A percentile compares a stretch with the other conserved stretches of the same genome.
Conservation (phyloP, 2,797 vertebrate species). For the Mionectes olivaceus region DNA sequence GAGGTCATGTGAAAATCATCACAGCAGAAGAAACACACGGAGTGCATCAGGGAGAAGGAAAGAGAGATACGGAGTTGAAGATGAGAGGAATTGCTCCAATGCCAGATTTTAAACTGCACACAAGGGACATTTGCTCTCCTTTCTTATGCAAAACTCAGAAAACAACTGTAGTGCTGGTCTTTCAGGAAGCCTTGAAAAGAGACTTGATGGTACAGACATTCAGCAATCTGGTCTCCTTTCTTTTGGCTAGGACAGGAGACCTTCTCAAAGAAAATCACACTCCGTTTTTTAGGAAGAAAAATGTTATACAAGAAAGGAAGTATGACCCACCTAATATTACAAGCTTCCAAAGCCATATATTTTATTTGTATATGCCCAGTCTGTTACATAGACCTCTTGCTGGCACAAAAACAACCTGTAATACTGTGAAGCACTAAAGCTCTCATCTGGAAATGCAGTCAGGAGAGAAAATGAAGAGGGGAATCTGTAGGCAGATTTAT, state of each 20-base stretch:
- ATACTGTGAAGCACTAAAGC: background rate
- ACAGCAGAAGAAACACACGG: background rate
- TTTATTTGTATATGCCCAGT: background rate
- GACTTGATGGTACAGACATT: background rate
- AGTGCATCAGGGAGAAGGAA: background rate
- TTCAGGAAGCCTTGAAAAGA: background rate
- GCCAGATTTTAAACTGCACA: background rate
- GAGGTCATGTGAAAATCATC: background rate
- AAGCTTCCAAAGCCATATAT: background rate
- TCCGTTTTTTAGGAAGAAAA: background rate
- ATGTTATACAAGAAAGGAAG: background rate
- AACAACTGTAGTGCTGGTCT: background rate
- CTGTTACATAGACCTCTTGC: background rate
- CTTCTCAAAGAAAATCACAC: background rate
- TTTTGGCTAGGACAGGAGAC: background rate
- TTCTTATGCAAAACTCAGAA: background rate
- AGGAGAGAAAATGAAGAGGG: constrained; percentile 18
- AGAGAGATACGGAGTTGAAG: background rate
- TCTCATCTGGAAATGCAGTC: constrained; percentile 1
- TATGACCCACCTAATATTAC: background rate
- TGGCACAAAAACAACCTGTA: background rate
- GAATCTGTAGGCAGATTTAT: constrained; percentile 38
- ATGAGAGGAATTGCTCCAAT: background rate
- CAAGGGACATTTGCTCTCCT: background rate
- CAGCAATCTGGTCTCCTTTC: background rate